Evolutionary conservation across 2,888 invertebrate species (phyloP).

Genomic region (Machimus atricapillus): DNA sequence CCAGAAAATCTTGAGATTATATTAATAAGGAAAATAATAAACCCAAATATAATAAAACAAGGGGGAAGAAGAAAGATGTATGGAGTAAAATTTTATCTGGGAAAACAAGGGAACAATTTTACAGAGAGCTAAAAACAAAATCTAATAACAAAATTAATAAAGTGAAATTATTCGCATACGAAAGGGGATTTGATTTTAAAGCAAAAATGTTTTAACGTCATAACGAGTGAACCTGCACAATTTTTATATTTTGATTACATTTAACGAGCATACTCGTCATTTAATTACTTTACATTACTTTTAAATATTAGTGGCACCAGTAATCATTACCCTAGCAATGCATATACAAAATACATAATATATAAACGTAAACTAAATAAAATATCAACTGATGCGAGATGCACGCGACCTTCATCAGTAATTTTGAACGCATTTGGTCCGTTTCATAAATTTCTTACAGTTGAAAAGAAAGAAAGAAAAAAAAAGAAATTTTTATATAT

Average conservation of each 20-base stretch:
- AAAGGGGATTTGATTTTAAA: background rate
- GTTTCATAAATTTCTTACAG: background rate
- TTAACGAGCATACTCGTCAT: too few relatives aligned
- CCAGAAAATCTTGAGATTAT: background rate
- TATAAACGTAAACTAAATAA: background rate
- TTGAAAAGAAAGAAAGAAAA: background rate
- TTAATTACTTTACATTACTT: too few relatives aligned
- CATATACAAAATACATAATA: too few relatives aligned
- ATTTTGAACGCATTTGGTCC: background rate
- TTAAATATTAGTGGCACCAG: too few relatives aligned
- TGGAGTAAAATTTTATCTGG: too few relatives aligned
- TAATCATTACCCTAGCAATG: too few relatives aligned
- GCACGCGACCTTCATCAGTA: background rate
- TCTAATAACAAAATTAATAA: background rate
- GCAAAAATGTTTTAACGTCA: too few relatives aligned
- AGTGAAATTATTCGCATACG: background rate
- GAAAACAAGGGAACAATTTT: too few relatives aligned
- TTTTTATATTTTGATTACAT: too few relatives aligned
- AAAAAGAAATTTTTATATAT: background rate
- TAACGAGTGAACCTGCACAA: too few relatives aligned
- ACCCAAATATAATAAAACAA: background rate
- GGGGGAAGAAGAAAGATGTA: background rate
- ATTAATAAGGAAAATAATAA: background rate
- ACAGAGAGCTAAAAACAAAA: too few relatives aligned
- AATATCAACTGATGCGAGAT: background rate